Evolutionary conservation across 2,888 invertebrate genomes (phyloP), one percentile per base, ranked within the genome.

Genomic region (Agonopterix alstromeriana): DNA sequence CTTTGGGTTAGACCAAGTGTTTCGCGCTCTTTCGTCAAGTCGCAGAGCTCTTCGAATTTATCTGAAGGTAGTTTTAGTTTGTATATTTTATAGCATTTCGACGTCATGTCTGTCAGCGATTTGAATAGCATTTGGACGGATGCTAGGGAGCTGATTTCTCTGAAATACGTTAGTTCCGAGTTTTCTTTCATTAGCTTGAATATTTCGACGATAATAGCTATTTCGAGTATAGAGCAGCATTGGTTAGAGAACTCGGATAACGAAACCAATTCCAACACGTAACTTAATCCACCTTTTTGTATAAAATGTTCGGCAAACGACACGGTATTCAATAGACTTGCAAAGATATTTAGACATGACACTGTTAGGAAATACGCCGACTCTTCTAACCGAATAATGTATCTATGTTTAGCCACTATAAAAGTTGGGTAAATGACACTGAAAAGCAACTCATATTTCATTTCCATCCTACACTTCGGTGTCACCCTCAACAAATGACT

Each of bases 361-460:
- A 90, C 86, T 1, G 92, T 85, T 1, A 92, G 71, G 58, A 92
- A 92, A 52, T 90, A 90, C 0, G 90, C 84, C 0, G 83, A 70
- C n/a, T 90, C 87, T 11, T 82, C 82, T 49, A 79, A 71, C 2
- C 79, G 71, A 42, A 83, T 83, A 11, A 84, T 79, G 56, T 89
- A 91, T 49, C 80, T 67, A 45, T 80, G 80, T 57, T 91, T 91
- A 0, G 90, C 86, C 7, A 85, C 89, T 9, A 91, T 75, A 56
- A 92, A 92, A 0, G 90, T 90, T 0, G 92, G 92, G 61, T 91
- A 91, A 47, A 92, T 90, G 0, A 93, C 91, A 47, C 87, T 83
- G 53, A 91, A 90, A 0, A 93, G 79, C 11, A 93, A 70, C 56
- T 92, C 91, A 41, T 87, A 84, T 53, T 90, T 90, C 62, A 92